Percentiles rank a stretch among this genome's conserved stretches.
These are phyloP conservation scores for Busseola fusca DNA, from an alignment of 2,888 invertebrate genomes.

Conservation along the genomic window DNA sequence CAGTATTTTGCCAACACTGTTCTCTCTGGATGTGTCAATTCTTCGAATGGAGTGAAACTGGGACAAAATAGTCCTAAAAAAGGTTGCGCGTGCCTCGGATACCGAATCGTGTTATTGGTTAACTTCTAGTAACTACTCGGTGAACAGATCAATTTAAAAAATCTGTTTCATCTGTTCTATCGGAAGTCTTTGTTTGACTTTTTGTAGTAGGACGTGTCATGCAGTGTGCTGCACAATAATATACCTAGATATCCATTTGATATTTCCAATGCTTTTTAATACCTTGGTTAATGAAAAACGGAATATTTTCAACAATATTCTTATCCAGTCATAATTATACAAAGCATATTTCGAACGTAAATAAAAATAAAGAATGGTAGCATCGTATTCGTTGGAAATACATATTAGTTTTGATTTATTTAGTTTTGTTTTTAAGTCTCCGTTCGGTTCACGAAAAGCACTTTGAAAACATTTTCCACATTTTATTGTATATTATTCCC, in stretches of 20 bases:
- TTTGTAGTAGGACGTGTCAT: not conserved
- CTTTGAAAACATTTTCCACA: conserved; percentile 7
- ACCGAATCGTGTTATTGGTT: conserved; percentile 58
- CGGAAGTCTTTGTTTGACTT: conserved; percentile 24
- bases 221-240: not conserved
- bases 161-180: conserved; percentile 41
- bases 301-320: conserved; percentile 5
- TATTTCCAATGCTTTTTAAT: conserved; percentile 2
- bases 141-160: conserved; percentile 52
- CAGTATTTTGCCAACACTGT: conserved; percentile 86
- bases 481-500: conserved; percentile 17
- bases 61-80: conserved; percentile 78
- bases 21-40: conserved; percentile 71
- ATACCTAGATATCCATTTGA: not conserved
- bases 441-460: conserved; percentile 24
- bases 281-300: conserved; percentile 1
- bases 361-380: conserved; percentile 4
- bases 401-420: conserved; percentile 27
- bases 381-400: conserved; percentile 22
- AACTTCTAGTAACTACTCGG: conserved; percentile 63
- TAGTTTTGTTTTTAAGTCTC: conserved; percentile 16
- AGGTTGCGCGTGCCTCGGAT: conserved; percentile 79
- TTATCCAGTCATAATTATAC: conserved; percentile 26
- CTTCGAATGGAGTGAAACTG: conserved; percentile 82
- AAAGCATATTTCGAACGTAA: conserved; percentile 14